Conservation (phyloP, 2,888 invertebrate genomes). For the Mellilla xanthometata region DNA sequence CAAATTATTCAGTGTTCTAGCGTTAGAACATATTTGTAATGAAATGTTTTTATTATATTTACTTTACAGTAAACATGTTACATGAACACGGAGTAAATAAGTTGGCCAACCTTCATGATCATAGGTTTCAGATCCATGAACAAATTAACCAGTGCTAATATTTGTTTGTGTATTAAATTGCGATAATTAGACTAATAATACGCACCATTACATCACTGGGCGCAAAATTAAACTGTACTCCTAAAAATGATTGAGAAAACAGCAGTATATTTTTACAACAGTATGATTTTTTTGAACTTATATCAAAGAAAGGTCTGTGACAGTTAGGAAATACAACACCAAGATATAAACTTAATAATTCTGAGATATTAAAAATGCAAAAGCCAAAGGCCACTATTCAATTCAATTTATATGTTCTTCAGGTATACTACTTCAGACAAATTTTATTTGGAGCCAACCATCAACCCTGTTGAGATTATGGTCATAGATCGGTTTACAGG, state of each 20-base stretch:
- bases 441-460: constrained; percentile 93
- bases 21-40: not conserved
- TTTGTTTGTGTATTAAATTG: constrained; percentile 1
- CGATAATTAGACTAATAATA: constrained; percentile 2
- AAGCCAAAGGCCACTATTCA: too few species aligned
- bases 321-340: too few species aligned
- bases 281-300: too few species aligned
- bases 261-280: too few species aligned
- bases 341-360: too few species aligned
- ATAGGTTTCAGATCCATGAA: not conserved
- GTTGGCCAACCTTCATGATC: not conserved
- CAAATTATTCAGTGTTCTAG: constrained; percentile 15
- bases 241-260: too few species aligned
- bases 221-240: too few species aligned
- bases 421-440: constrained; percentile 95
- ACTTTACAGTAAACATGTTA: not conserved
- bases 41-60: not conserved
- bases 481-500: constrained; percentile 92
- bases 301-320: too few species aligned
- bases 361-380: too few species aligned
- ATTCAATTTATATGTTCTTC: constrained; percentile 37
- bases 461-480: constrained; percentile 87
- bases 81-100: not conserved
- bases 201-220: not conserved
- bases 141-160: not conserved